These are phyloP conservation scores for Podotricha telesiphe DNA, from an alignment of 2,888 invertebrate species.

Conservation along the genomic window DNA sequence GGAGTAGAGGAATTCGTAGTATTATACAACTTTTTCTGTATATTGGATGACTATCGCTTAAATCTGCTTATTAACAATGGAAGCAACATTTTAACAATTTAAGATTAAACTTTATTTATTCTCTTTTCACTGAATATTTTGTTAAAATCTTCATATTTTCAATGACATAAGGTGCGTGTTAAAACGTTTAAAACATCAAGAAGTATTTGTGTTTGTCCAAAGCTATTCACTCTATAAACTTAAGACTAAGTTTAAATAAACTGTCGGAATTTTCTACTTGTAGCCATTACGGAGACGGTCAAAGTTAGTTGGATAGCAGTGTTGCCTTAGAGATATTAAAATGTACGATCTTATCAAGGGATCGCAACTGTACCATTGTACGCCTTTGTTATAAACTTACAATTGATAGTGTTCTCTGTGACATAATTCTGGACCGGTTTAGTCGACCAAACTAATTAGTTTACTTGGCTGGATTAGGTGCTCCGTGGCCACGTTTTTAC, in stretches of 20 bases:
- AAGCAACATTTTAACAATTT: too few relatives aligned
- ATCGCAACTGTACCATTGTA: constrained; percentile 12
- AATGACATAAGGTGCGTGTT: not conserved
- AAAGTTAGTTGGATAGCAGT: constrained; percentile 19
- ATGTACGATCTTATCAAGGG: constrained; percentile 21
- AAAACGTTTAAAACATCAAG: not conserved
- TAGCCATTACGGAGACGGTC: constrained; percentile 17
- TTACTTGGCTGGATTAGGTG: constrained; percentile 10
- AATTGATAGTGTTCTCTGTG: constrained; percentile 28
- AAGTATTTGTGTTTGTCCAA: constrained; percentile 1
- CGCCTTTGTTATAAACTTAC: constrained; percentile 25
- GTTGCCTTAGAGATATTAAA: constrained; percentile 20
- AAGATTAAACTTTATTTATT: not conserved
- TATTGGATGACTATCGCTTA: too few relatives aligned
- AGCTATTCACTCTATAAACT: constrained; percentile 1
- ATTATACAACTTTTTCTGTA: not conserved
- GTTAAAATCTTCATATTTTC: not conserved
- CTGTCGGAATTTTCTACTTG: constrained; percentile 14
- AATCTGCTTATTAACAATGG: too few relatives aligned
- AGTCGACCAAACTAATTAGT: constrained; percentile 31
- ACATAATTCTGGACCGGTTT: constrained; percentile 31
- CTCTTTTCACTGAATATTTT: not conserved
- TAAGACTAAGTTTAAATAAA: constrained; percentile 18
- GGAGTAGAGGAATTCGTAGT: not conserved
- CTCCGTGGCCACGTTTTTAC: constrained; percentile 13